phyloP scores from a whole-genome alignment of 2,113 vertebrate genomes.

The Lamprologus lemairii region DNA sequence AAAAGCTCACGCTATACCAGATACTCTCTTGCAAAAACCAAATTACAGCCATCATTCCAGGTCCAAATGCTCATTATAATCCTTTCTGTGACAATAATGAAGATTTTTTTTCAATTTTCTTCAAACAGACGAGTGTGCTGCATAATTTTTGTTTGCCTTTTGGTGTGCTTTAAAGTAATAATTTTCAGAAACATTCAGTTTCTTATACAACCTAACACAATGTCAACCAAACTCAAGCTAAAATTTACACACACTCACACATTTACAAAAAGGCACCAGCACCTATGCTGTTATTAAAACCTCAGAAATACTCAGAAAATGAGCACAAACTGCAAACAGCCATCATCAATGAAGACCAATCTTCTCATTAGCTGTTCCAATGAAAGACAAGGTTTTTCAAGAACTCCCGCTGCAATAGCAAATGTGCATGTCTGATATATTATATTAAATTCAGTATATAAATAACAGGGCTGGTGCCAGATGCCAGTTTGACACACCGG shows the following conservation, averaged over 20 bases:
- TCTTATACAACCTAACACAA: neutral
- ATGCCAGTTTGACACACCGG: neutral
- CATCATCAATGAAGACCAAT: neutral
- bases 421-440: neutral
- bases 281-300: neutral
- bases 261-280: neutral
- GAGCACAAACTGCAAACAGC: neutral
- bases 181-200: neutral
- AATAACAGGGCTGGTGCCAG: neutral
- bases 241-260: neutral
- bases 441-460: neutral
- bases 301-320: neutral
- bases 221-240: neutral
- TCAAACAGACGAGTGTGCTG: neutral
- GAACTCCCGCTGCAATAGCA: neutral
- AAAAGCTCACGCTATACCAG: neutral
- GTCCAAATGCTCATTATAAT: neutral
- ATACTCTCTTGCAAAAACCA: accelerated
- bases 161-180: neutral
- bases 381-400: neutral
- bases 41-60: neutral
- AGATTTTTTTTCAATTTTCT: neutral
- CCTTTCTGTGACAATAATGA: neutral
- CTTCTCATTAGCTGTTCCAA: neutral
- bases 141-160: neutral